Base-by-base conservation (phyloP, 2,113 vertebrate genomes). In the Lycocorax pyrrhopterus region DNA sequence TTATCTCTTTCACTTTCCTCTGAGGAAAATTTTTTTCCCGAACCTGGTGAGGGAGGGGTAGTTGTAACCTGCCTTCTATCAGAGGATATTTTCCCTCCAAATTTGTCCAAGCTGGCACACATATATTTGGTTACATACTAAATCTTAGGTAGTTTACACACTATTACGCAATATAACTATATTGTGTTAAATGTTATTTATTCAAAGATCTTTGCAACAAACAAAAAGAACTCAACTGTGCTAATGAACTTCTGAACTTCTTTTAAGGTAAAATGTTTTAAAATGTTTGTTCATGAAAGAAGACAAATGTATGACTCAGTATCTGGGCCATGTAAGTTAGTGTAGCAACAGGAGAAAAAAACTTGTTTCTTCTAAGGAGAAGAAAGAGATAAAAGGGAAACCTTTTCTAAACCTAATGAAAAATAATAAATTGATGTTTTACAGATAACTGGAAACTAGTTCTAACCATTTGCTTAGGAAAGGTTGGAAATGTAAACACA, bases 271-370 rank as follows among this genome's bases (percentile, higher is more conserved):
- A 84, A 80, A 78, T 16, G 7, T 52, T 53, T 71, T 77, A 51
- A 93, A 89, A 90, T 62, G 26, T 87, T 91, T 83, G 60, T 73
- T 86, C 20, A n/a, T 67, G n/a, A 82, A 94, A 67, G 63, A 87
- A 77, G 64, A 82, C n/a, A 86, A 87, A 62, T 67, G 29, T 87
- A 77, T 66, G 52, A 87, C 46, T 29, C 35, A 82, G 71, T 73
- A 90, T 62, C 67, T 88, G 79, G 51, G 35, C 32, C 39, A 76
- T 60, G 80, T 35, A 49, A 94, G 32, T 73, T 78, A 94, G 59
- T 20, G 75, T 74, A 84, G 62, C 44, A 91, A 80, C 67, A 64
- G 39, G 27, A 88, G 44, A 75, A 84, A 59, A 93, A 71, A 64
- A 13, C 35, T 52, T 77, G 39, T 69, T 91, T 84, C 51, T 88